Base-by-base conservation (phyloP, 2,888 invertebrate genomes). In the Meandrusa payeni region DNA sequence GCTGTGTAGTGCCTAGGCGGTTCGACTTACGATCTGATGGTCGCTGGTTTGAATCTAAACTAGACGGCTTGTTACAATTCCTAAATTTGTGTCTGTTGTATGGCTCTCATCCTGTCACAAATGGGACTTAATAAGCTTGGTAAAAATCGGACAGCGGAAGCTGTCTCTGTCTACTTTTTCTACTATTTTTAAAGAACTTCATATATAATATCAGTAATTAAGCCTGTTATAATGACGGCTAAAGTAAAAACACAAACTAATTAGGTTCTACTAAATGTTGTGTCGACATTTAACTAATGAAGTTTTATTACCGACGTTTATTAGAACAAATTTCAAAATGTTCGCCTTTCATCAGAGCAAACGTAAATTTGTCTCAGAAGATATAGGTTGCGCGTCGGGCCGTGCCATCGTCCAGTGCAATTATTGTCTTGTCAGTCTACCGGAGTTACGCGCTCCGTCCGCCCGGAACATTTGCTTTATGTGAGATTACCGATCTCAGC, bases 381-480 rank as follows among this genome's bases (percentile, higher is more conserved):
- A 76, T 71, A 68, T 75, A 76, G 63, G 66, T 59, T 59, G 64
- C 67, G 69, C 66, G 64, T 65, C 28, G 44, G 22, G 6, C 39
- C 58, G 62, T 57, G 52, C 56, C 66, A 66, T 57, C 67, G 72
- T 67, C 64, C 64, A 62, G 61, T 63, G 69, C 81, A 81, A 80
- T 79, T 78, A 82, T 82, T 81, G 81, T 83, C 79, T 78, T 80
- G 81, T 83, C 82, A 79, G 73, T 81, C 78, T 50, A 52, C 54
- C 42, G 57, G 68, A 83, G 81, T 80, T 81, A 83, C 77, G 77
- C 60, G 72, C 61, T 59, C 64, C 58, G 62, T 72, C 69, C 60
- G 63, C 61, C 55, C 55, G 55, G 63, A 61, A 65, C 69, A 65
- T 72, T 71, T 75, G 65, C 63, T 79, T 78, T 76, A 77, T 80